A percentile compares a stretch with the other conserved stretches of the same genome.
phyloP scores from a whole-genome alignment of 2,797 vertebrate genomes.

The Hemibagrus guttatus region DNA sequence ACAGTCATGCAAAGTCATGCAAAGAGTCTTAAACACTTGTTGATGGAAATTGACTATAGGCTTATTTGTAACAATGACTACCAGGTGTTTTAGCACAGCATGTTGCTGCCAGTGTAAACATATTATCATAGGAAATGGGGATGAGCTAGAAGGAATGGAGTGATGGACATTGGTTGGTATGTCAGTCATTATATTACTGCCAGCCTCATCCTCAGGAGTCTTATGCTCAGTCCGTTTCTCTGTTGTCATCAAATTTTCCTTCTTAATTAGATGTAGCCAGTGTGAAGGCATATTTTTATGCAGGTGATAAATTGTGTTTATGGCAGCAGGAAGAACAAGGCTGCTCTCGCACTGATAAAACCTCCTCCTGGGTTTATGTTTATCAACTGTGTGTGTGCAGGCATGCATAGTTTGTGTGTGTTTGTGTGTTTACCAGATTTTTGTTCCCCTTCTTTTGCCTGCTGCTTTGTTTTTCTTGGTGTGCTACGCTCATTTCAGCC shows the following conservation, averaged over 20 bases:
- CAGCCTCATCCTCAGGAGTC: conserved; percentile 10
- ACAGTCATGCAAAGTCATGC: neutral
- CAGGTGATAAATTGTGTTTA: conserved; percentile 72
- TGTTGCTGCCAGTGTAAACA: neutral
- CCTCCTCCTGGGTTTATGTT: conserved; percentile 1
- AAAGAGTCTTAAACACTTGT: neutral
- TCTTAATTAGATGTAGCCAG: conserved; percentile 66
- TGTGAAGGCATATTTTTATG: conserved; percentile 45
- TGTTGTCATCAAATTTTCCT: conserved; percentile 65
- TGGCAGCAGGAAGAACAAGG: conserved; percentile 52
- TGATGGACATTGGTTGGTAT: neutral
- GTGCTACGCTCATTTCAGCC: neutral
- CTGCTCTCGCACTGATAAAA: conserved; percentile 57
- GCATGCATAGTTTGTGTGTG: conserved; percentile 20
- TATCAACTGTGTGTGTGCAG: conserved; percentile 51
- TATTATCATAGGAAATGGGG: neutral
- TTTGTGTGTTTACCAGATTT: conserved; percentile 2
- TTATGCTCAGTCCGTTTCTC: conserved; percentile 43
- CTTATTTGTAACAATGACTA: neutral
- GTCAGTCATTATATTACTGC: neutral
- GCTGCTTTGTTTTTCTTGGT: neutral
- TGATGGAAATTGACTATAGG: neutral
- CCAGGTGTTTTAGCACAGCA: neutral
- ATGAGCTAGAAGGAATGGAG: neutral
- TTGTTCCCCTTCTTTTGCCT: conserved; percentile 2